Percentiles rank a stretch among this genome's conserved stretches.
Evolutionary conservation across 2,797 vertebrate species (phyloP).

Genomic region (Eremophila alpestris): DNA sequence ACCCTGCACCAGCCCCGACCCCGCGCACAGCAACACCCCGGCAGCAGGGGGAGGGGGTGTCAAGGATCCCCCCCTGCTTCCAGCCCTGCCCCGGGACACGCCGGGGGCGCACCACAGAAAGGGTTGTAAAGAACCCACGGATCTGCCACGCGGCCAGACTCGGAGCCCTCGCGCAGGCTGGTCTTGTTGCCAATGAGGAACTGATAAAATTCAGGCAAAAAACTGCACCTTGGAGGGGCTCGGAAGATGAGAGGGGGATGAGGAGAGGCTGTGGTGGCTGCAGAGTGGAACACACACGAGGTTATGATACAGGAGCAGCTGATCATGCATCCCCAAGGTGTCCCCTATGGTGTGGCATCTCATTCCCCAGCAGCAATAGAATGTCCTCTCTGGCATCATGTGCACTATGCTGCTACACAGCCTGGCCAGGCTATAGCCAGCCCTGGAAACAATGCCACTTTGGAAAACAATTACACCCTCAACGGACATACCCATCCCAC

Average conservation of each 20-base stretch:
- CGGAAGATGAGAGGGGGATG: background rate
- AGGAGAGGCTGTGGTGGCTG: background rate
- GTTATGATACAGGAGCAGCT: background rate
- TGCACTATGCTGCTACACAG: background rate
- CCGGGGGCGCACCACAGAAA: background rate
- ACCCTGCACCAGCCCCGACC: background rate
- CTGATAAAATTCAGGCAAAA: background rate
- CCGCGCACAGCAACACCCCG: background rate
- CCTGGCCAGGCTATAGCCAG: background rate
- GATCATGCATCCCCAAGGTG: accelerated
- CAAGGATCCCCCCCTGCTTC: background rate
- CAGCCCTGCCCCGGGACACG: background rate
- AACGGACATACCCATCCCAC: background rate
- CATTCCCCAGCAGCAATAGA: background rate
- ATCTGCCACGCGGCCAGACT: background rate
- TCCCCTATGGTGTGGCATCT: background rate
- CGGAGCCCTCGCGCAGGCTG: background rate
- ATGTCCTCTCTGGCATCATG: background rate
- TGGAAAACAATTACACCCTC: background rate
- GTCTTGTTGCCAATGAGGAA: too few species aligned
- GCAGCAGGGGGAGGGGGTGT: background rate
- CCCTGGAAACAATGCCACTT: background rate
- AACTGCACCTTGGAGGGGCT: accelerated
- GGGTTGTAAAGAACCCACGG: background rate
- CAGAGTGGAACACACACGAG: background rate